Percentiles rank a stretch among this genome's conserved stretches.
Evolutionary conservation across 1,140 invertebrate genomes (phyloP).

Genomic region (Papilio glaucus): DNA sequence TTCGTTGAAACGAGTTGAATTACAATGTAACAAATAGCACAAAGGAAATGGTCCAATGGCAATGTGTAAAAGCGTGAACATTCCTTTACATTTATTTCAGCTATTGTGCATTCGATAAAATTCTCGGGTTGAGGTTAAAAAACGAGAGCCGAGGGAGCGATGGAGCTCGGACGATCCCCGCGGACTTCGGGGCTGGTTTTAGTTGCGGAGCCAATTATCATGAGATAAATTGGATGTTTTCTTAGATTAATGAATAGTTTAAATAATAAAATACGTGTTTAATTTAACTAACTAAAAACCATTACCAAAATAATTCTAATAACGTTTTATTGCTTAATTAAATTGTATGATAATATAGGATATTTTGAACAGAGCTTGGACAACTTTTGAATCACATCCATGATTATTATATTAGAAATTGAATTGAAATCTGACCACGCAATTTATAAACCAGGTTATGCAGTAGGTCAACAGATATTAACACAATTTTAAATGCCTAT

Average conservation of each 20-base stretch:
- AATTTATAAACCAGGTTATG: too few relatives aligned
- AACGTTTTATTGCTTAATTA: too few relatives aligned
- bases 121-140: neutral
- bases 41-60: neutral
- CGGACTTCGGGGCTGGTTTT: neutral
- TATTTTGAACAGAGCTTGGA: too few relatives aligned
- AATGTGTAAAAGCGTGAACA: conserved; percentile 22
- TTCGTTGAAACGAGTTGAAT: conserved; percentile 12
- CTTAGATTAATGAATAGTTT: neutral
- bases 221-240: neutral
- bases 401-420: too few relatives aligned
- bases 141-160: neutral
- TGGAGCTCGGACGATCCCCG: conserved; percentile 6
- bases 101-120: conserved; percentile 25
- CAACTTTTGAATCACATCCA: too few relatives aligned
- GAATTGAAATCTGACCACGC: too few relatives aligned
- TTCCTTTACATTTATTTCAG: conserved; percentile 22
- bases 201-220: conserved; percentile 15
- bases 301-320: too few relatives aligned
- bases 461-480: too few relatives aligned
- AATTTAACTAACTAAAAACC: too few relatives aligned
- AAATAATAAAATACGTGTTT: neutral
- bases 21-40: neutral
- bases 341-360: too few relatives aligned
- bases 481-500: too few relatives aligned